Percentiles rank a stretch among this genome's conserved stretches.
Conservation (phyloP, 2,888 invertebrate genomes). For the Caenorhabditis angaria region DNA sequence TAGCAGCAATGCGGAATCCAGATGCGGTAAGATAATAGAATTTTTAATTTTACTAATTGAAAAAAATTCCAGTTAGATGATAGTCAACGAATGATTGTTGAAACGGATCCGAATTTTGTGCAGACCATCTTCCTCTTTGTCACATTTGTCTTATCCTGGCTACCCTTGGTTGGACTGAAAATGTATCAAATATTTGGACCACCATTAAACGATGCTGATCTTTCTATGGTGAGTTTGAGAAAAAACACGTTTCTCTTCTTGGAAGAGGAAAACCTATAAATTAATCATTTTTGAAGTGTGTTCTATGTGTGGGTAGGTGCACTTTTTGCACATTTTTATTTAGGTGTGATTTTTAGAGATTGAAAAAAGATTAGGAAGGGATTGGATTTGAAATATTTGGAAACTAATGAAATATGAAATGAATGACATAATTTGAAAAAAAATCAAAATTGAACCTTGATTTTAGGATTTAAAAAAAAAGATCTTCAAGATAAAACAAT, state of each 20-base stretch:
- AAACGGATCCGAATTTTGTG: conserved; percentile 91
- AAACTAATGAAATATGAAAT: too few relatives aligned
- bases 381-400: too few relatives aligned
- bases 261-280: too few relatives aligned
- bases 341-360: too few relatives aligned
- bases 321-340: too few relatives aligned
- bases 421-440: too few relatives aligned
- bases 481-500: not conserved
- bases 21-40: conserved; percentile 72
- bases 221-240: conserved; percentile 43
- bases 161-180: conserved; percentile 52
- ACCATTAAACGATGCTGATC: conserved; percentile 43
- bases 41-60: not conserved
- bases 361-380: too few relatives aligned
- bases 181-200: conserved; percentile 43
- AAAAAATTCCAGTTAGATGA: conserved; percentile 77
- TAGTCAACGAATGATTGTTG: conserved; percentile 87
- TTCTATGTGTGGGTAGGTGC: too few relatives aligned
- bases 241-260: too few relatives aligned
- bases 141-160: conserved; percentile 91
- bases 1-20: conserved; percentile 87
- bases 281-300: too few relatives aligned
- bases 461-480: not conserved
- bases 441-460: not conserved
- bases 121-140: conserved; percentile 92